These are phyloP conservation scores for Dryomyza anilis DNA, from an alignment of 2,888 invertebrate species.

Conservation along the genomic window DNA sequence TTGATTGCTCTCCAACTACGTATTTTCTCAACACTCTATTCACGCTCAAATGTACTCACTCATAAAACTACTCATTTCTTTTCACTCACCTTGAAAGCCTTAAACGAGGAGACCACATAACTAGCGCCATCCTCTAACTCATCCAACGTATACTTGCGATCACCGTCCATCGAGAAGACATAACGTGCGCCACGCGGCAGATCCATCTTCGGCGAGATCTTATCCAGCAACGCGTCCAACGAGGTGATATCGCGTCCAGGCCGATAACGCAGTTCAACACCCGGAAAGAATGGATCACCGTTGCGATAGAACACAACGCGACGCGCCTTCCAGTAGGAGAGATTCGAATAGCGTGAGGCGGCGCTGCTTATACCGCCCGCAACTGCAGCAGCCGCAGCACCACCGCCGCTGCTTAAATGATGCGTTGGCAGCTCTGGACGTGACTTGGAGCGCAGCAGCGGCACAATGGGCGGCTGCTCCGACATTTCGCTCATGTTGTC, in stretches of 20 bases:
- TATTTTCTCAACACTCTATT: too few relatives aligned
- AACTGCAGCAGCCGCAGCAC: too few relatives aligned
- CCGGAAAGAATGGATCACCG: constrained; percentile 91
- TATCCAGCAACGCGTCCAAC: constrained; percentile 82
- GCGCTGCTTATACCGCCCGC: constrained; percentile 66
- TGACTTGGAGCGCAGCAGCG: constrained; percentile 59
- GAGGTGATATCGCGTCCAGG: constrained; percentile 87
- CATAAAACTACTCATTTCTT: too few relatives aligned
- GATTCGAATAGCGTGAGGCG: constrained; percentile 72
- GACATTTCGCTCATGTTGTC: constrained; percentile 69
- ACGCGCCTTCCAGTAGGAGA: constrained; percentile 86
- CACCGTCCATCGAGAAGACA: constrained; percentile 91
- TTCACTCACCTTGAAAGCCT: constrained; percentile 87
- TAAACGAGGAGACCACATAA: constrained; percentile 91
- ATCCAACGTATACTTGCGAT: constrained; percentile 80
- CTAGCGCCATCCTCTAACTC: constrained; percentile 89
- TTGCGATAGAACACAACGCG: constrained; percentile 90
- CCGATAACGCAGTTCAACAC: constrained; percentile 85
- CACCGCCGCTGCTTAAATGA: constrained; percentile 49
- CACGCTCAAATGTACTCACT: too few relatives aligned
- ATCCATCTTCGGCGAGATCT: constrained; percentile 85
- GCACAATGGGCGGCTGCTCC: constrained; percentile 61
- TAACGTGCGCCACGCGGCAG: constrained; percentile 87
- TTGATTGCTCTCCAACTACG: too few relatives aligned
- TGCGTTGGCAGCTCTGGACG: constrained; percentile 56